Conservation (phyloP, 2,113 vertebrate genomes). For the Synodontis membranacea region DNA sequence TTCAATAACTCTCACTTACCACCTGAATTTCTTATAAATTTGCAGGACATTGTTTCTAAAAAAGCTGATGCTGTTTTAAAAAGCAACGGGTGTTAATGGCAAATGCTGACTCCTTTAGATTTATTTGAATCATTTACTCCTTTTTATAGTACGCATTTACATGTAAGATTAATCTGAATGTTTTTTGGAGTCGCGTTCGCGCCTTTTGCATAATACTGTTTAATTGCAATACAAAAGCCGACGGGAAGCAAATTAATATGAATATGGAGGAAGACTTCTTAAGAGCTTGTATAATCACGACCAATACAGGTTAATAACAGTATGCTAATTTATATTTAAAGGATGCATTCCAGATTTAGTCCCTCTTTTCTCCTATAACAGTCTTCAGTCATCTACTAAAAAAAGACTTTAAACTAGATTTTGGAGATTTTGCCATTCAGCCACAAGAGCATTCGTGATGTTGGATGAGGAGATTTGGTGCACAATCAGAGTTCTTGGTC, state of each 20-base stretch:
- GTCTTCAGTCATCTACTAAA: rapidly evolving
- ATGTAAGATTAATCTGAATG: too few relatives aligned
- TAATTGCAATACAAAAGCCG: background rate
- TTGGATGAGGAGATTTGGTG: background rate
- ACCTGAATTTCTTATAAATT: background rate
- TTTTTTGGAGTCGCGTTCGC: background rate
- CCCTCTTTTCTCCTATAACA: background rate
- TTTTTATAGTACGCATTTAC: too few relatives aligned
- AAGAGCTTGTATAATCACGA: background rate
- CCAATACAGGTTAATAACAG: background rate
- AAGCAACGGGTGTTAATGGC: background rate
- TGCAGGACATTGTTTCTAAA: background rate
- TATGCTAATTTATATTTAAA: background rate
- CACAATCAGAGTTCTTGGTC: background rate
- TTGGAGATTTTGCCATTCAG: background rate
- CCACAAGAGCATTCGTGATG: background rate
- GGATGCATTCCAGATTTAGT: background rate
- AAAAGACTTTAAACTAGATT: background rate
- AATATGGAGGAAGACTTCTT: too few relatives aligned
- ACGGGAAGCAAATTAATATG: too few relatives aligned
- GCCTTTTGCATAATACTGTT: background rate
- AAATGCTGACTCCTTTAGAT: background rate
- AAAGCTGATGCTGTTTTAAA: background rate
- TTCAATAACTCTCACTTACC: background rate
- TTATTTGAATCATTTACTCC: background rate